phyloP scores from a whole-genome alignment of 2,888 invertebrate genomes.

The Sarcophaga variegata region DNA sequence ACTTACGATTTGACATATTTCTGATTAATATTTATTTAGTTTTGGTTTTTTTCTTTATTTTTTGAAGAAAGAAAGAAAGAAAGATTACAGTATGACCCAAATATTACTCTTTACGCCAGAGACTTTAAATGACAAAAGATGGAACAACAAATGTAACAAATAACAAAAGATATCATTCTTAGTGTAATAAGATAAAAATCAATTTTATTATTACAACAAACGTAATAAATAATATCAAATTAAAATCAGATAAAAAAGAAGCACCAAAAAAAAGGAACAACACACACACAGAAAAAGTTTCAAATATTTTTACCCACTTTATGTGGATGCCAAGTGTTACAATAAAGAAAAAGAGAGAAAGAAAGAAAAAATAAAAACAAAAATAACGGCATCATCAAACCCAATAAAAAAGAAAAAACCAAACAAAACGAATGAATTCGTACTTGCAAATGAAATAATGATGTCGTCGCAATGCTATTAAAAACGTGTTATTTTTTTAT shows the following conservation, averaged over 20 bases:
- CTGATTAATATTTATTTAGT: no score
- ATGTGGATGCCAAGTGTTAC: constrained; percentile 50
- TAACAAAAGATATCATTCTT: constrained; percentile 4
- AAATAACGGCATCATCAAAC: constrained; percentile 2
- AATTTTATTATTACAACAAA: constrained; percentile 14
- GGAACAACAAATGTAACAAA: constrained; percentile 6
- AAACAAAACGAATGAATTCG: no score
- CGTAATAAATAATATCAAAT: constrained; percentile 46
- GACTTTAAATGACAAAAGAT: not conserved
- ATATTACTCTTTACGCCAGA: constrained; percentile 27
- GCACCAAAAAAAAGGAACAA: constrained; percentile 4
- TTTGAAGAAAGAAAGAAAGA: no score
- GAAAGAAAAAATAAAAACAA: not conserved
- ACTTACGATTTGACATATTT: no score
- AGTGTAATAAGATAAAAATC: not conserved
- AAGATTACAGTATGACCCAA: constrained; percentile 24
- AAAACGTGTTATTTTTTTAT: no score
- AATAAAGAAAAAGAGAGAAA: not conserved
- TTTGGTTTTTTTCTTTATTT: no score
- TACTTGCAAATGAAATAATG: not conserved
- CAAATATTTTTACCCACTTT: constrained; percentile 4
- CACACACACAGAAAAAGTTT: constrained; percentile 11
- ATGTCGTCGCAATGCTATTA: not conserved
- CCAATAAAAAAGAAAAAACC: not conserved
- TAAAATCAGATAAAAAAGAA: constrained; percentile 4